Evolutionary conservation across 2,888 invertebrate genomes (phyloP), one percentile per base, ranked within the genome.

Genomic region (Oligia strigilis): DNA sequence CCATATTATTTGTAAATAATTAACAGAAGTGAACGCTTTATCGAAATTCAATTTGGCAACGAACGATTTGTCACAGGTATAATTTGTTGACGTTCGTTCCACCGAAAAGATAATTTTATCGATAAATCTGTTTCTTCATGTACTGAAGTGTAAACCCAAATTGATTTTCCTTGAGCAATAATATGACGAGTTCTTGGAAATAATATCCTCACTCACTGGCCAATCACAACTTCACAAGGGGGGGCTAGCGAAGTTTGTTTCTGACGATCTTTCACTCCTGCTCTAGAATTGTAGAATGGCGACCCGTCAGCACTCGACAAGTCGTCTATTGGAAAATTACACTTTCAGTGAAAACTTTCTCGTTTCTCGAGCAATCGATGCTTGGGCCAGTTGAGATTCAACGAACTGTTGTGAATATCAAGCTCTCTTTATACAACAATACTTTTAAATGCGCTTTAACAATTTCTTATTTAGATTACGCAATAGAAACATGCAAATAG

Each of bases 321-420:
- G 77, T 79, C 70, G 69, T 79, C 75, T 60, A 75, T 74, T 72
- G 75, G 52, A 84, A 82, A 86, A 89, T 81, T 67, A 78, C 64
- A 80, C 72, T 83, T 86, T 78, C 77, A 83, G 73, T 75, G 75
- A 83, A 85, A 88, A 89, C 79, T 88, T 89, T 88, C 62, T 65
- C 78, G 67, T 72, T 86, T 84, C 58, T 77, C 66, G 58, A 80
- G 72, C 71, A 78, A 88, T 86, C 79, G 75, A 84, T 79, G 77
- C 70, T 74, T 78, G 43, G 36, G 46, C 65, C 67, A 81, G 72
- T 75, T 69, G 72, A 72, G 67, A 87, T 72, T 70, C 46, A 77
- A 77, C 49, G 23, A 77, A 77, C 64, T 72, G 13, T 60, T 64
- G 67, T 55, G 43, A 69, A 70, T 55, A 77, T 73, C 71, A 64